Base-by-base conservation (phyloP, 2,797 vertebrate genomes). In the Platalea minor region DNA sequence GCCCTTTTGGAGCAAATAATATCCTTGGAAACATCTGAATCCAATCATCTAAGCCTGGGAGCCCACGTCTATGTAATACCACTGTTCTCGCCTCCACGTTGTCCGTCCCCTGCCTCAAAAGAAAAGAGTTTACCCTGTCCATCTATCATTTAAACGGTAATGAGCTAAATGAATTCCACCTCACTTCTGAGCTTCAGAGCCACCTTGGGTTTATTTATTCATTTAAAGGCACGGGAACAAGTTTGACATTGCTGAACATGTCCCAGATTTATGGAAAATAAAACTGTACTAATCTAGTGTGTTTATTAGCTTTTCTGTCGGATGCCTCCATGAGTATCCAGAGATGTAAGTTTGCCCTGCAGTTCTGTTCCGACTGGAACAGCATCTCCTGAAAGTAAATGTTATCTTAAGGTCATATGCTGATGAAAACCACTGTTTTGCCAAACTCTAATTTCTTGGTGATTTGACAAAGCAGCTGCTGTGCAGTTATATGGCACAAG, bases 321-420 rank as follows among this genome's bases (percentile, higher is more conserved):
- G 48, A 46, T 70, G 54, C 72, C 61, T 96, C 67, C 61, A 72
- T 13, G 69, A 94, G 73, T 43, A 72, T 60, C 79, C 85, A 88
- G 89, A 92, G 74, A 85, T 91, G 87, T 67, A 70, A 96, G 89
- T 79, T 90, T 92, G 85, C 91, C 95, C 90, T 76, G 79, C 80
- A 94, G 89, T 81, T 61, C 88, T 95, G 37, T 91, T 96, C 96
- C 78, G 80, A 81, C 90, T 96, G 54, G 56, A 97, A 93, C 91
- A 91, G 89, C 86, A 92, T 95, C 94, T 92, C 88, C 53, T 91
- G 83, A 94, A 97, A 96, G 84, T 95, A 97, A 97, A 96, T 97
- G 95, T 95, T 96, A 95, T 95, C 92, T 96, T 97, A 97, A 96
- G 93, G 92, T 97, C 96, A 93, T 91, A 96, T 92, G 78, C 89